A percentile compares a stretch with the other conserved stretches of the same genome.
Evolutionary conservation across 1,140 invertebrate species (phyloP).

Genomic region (Notospermus geniculatus): DNA sequence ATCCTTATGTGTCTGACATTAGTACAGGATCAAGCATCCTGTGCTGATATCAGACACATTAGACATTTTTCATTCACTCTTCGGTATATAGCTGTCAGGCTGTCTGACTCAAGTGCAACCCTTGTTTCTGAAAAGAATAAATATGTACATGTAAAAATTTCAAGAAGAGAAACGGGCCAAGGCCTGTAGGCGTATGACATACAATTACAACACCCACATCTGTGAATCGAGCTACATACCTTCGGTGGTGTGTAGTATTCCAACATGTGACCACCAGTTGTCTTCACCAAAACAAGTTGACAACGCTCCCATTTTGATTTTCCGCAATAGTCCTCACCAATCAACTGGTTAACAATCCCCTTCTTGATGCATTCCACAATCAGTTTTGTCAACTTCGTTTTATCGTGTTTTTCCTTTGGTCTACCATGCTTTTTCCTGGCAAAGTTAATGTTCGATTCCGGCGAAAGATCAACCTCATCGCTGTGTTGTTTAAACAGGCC

Average conservation of each 20-base stretch:
- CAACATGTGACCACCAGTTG: constrained; percentile 88
- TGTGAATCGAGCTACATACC: constrained; percentile 52
- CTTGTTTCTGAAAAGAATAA: too few species aligned
- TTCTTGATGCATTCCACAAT: constrained; percentile 88
- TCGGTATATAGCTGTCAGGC: too few species aligned
- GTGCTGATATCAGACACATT: too few species aligned
- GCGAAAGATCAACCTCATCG: constrained; percentile 78
- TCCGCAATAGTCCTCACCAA: constrained; percentile 72
- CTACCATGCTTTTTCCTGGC: constrained; percentile 30
- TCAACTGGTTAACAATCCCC: constrained; percentile 85
- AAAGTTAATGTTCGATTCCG: constrained; percentile 36
- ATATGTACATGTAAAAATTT: too few species aligned
- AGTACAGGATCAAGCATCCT: too few species aligned
- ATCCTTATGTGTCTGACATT: too few species aligned
- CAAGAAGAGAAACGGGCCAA: too few species aligned
- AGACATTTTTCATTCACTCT: too few species aligned
- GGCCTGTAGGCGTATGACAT: too few species aligned
- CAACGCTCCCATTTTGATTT: constrained; percentile 95
- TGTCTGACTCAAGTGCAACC: too few species aligned
- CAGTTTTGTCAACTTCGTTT: constrained; percentile 60
- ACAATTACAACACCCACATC: too few species aligned
- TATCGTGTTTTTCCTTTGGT: constrained; percentile 73
- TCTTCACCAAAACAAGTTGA: constrained; percentile 83
- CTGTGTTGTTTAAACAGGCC: constrained; percentile 88
- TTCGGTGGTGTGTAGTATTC: constrained; percentile 96